phyloP scores from a whole-genome alignment of 2,797 vertebrate species.

The Tamandua tetradactyla region DNA sequence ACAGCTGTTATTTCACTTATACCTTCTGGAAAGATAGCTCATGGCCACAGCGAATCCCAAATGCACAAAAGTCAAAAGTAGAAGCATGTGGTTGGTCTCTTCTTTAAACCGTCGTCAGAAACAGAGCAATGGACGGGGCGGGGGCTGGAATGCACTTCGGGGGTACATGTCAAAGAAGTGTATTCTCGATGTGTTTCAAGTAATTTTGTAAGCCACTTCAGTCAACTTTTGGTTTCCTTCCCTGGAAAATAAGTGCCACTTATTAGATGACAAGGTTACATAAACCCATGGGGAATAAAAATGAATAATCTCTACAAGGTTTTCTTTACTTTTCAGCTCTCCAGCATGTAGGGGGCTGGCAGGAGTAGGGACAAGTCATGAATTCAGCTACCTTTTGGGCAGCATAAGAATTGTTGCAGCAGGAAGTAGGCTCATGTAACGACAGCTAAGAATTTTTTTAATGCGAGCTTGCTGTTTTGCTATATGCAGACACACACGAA shows the following conservation, averaged over 20 bases:
- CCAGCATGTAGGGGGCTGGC: not conserved
- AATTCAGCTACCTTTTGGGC: not conserved
- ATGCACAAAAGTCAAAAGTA: conserved; percentile 64
- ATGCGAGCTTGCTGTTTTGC: not conserved
- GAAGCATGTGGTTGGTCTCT: conserved; percentile 60
- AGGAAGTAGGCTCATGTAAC: not conserved
- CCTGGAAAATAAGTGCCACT: not conserved
- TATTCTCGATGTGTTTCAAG: not conserved
- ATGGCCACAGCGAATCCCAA: conserved; percentile 75
- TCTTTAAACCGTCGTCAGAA: conserved; percentile 57
- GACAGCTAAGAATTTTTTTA: not conserved
- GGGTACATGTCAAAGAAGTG: not conserved
- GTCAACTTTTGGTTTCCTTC: conserved; percentile 7
- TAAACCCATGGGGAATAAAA: not conserved
- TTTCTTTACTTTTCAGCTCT: conserved; percentile 48
- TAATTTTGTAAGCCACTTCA: not conserved
- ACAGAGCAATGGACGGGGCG: not conserved
- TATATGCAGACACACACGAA: not conserved
- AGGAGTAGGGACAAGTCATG: not conserved
- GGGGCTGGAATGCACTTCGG: conserved; percentile 10
- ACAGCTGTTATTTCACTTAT: conserved; percentile 82
- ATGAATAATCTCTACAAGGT: not conserved
- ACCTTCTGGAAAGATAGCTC: conserved; percentile 75
- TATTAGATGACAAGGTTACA: not conserved
- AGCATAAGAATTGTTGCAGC: not conserved